Base-by-base conservation (phyloP, 1,140 invertebrate species). In the Mycetomoellerius zeteki region DNA sequence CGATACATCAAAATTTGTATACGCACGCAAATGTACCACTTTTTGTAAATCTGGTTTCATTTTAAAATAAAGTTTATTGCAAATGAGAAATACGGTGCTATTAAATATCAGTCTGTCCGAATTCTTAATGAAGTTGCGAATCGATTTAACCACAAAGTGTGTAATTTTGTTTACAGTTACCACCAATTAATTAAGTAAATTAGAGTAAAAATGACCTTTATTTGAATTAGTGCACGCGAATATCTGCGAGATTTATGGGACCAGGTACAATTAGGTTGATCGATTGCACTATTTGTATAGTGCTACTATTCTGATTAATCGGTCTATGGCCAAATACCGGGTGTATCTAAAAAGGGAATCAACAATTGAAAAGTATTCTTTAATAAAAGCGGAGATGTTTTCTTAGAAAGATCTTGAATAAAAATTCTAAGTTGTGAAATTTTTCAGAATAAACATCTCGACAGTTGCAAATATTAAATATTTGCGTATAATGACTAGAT, bases 201-300 rank as follows among this genome's bases (percentile, higher is more conserved):
- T 69, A 69, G n/a, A 67, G 5, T 12, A 19, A 54, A 80, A 67
- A 80, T 7, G 54, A 67, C 14, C 7, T 21, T 50, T 10, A 24
- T 52, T 33, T 67, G 30, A 69, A 67, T 21, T 69, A 37, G 33
- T 3, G 33, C 7, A 37, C 47, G 76, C 16, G 27, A 65, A 14
- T 43, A 69, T 24, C 30, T 27, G 33, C 2, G 76, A 78, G 10
- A 21, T 54, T 69, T 67, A 43, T 52, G 27, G 33, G n/a, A 80
- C 30, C 8, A 52, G 14, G 8, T 67, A 54, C n/a, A 21, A 80
- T 69, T 54, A 69, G 62, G 7, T 54, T 77, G 56, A 47, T 62
- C 37, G 73, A 77, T 77, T 56, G 30, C 47, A 12, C n/a, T 67
- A 56, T 60, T 80, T 67, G 62, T 52, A 67, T 54, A 54, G n/a